Percentiles rank a stretch among this genome's conserved stretches.
These are phyloP conservation scores for Clanis bilineata DNA, from an alignment of 2,888 invertebrate species.

Conservation along the genomic window DNA sequence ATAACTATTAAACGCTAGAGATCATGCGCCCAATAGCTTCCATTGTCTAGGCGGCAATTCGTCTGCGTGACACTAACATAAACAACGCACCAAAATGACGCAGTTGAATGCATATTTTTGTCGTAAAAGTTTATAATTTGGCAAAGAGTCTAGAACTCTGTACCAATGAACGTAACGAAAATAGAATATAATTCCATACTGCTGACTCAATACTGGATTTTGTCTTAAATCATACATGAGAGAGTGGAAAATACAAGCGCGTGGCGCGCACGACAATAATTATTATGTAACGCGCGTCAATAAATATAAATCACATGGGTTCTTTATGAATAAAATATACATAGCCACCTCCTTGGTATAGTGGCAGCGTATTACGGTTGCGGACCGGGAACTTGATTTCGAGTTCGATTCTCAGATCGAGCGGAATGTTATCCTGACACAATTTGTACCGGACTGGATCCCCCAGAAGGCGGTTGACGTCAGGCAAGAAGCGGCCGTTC, in stretches of 20 bases:
- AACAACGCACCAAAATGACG: constrained; percentile 49
- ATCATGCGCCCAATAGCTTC: not conserved
- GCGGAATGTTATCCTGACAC: too few relatives aligned
- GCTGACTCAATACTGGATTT: constrained; percentile 57
- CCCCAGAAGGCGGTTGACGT: too few relatives aligned
- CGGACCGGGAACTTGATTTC: too few relatives aligned
- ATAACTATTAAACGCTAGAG: not conserved
- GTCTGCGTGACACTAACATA: constrained; percentile 36
- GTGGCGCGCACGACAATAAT: not conserved
- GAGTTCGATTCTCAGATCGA: not conserved
- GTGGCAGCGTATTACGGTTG: not conserved
- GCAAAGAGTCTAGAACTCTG: constrained; percentile 63
- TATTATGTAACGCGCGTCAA: not conserved
- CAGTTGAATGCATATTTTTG: constrained; percentile 67
- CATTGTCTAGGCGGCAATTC: constrained; percentile 24
- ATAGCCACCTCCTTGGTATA: too few relatives aligned
- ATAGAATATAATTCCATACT: constrained; percentile 70
- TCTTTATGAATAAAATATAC: not conserved
- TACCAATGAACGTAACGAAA: constrained; percentile 63
- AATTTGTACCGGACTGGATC: too few relatives aligned
- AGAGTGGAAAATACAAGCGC: constrained; percentile 2
- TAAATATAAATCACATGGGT: too few relatives aligned
- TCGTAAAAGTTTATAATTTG: constrained; percentile 74
- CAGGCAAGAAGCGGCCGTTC: too few relatives aligned
- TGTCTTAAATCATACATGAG: constrained; percentile 29